Evolutionary conservation across 2,113 vertebrate species (phyloP).

Genomic region (Climacteris rufus): DNA sequence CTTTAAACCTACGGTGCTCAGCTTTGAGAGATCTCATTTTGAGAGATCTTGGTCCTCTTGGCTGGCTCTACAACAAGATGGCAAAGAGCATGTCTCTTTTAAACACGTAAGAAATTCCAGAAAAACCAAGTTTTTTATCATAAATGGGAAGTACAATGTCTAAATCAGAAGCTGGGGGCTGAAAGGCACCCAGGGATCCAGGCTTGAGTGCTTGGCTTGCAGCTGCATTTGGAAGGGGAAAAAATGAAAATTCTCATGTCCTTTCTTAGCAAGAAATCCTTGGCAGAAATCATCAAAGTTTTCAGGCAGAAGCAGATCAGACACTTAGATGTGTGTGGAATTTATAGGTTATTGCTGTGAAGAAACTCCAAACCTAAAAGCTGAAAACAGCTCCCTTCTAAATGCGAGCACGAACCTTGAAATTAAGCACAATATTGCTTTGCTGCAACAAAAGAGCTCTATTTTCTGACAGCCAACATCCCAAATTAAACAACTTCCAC

Average conservation of each 20-base stretch:
- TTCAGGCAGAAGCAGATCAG: neutral
- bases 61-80: neutral
- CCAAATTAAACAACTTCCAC: constrained; percentile 47
- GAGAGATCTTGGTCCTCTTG: neutral
- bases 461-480: constrained; percentile 38
- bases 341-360: neutral
- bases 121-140: neutral
- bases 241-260: neutral
- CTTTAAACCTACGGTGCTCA: neutral
- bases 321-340: neutral
- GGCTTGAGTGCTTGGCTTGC: neutral
- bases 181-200: neutral
- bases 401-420: neutral
- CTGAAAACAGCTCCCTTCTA: neutral
- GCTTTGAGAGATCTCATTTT: neutral
- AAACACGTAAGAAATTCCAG: neutral
- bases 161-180: neutral
- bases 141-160: neutral
- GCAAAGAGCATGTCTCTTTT: neutral
- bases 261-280: neutral
- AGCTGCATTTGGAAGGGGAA: neutral
- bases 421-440: neutral
- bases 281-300: neutral
- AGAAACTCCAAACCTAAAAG: neutral
- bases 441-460: neutral